Evolutionary conservation across 2,113 vertebrate species (phyloP).

Genomic region (Corvus hawaiiensis): DNA sequence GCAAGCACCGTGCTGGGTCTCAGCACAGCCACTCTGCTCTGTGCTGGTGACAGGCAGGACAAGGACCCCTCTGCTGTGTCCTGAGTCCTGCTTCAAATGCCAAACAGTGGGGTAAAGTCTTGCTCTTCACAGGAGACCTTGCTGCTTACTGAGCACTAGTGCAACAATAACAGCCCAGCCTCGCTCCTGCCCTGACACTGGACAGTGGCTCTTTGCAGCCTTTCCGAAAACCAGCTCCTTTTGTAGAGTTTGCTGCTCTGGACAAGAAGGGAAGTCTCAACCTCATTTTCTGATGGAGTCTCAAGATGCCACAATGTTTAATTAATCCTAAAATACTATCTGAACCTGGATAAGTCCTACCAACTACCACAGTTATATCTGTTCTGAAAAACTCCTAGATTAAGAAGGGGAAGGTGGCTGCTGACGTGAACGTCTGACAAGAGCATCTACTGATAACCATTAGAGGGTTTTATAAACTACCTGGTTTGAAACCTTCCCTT

Average conservation of each 20-base stretch:
- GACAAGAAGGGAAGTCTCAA: neutral
- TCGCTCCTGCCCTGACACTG: accelerated
- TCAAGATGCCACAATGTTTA: neutral
- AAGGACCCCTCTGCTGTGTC: neutral
- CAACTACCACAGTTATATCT: neutral
- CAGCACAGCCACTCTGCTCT: accelerated
- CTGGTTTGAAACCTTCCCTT: neutral
- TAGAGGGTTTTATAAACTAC: neutral
- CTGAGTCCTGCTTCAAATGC: neutral
- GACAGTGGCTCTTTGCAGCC: neutral
- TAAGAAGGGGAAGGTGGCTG: neutral
- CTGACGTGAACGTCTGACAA: neutral
- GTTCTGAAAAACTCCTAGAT: neutral
- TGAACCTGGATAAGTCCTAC: neutral
- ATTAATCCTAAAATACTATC: neutral
- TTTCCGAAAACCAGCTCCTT: neutral
- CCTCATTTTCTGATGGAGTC: neutral
- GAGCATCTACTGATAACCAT: neutral
- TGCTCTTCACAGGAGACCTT: accelerated
- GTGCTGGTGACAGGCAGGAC: neutral
- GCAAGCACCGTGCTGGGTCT: neutral
- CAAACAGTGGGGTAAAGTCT: neutral
- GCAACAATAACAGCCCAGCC: neutral
- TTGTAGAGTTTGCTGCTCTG: neutral
- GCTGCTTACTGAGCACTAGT: neutral